Conservation (phyloP, 2,113 vertebrate genomes). For the Tursiops truncatus region DNA sequence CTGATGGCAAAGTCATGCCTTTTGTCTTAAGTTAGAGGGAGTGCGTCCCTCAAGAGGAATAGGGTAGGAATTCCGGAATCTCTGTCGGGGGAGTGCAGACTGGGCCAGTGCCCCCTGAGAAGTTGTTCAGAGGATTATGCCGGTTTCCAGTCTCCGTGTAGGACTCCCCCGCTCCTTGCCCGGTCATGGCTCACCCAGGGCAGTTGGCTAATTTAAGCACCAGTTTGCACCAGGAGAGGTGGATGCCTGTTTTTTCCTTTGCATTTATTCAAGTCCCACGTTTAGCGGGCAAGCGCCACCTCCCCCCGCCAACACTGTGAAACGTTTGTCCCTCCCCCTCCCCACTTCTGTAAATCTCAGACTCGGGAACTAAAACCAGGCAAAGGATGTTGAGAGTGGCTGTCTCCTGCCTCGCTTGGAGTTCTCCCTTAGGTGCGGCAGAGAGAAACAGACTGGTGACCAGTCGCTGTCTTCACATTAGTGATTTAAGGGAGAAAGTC, state of each 20-base stretch:
- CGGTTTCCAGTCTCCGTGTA: accelerated
- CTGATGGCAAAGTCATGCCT: neutral
- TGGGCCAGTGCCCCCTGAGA: neutral
- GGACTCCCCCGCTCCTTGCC: accelerated
- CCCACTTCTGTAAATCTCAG: too few relatives aligned
- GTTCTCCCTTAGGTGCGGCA: neutral
- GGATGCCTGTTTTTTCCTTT: neutral
- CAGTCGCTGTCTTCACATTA: neutral
- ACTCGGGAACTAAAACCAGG: neutral
- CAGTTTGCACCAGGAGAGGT: neutral
- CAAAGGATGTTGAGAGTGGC: conserved; percentile 35
- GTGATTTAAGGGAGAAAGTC: neutral
- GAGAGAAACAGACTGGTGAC: neutral
- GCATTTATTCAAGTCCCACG: accelerated
- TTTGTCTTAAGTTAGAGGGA: neutral
- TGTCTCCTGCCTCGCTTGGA: neutral
- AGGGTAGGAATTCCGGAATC: neutral
- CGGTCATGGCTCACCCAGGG: accelerated
- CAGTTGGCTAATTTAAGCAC: neutral
- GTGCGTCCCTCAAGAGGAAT: accelerated
- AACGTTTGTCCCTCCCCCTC: accelerated
- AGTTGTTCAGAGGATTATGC: accelerated
- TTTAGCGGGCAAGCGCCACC: neutral
- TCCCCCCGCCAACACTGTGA: accelerated
- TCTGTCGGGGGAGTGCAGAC: accelerated